A percentile compares a stretch with the other conserved stretches of the same genome.
Evolutionary conservation across 2,888 invertebrate species (phyloP).

Genomic region (Venusia cambrica): DNA sequence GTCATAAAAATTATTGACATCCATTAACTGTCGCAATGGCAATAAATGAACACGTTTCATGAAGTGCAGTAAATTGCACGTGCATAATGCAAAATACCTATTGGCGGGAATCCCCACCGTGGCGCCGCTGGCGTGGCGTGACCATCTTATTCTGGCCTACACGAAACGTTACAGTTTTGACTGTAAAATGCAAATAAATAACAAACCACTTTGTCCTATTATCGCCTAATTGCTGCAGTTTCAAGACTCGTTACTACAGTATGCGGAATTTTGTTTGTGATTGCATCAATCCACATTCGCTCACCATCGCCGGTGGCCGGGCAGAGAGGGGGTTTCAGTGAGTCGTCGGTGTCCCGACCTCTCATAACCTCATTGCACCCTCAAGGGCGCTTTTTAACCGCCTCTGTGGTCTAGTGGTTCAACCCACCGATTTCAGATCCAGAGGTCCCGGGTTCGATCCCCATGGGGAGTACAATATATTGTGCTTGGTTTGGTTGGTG

Average conservation of each 20-base stretch:
- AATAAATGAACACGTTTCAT: constrained; percentile 31
- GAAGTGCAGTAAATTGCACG: constrained; percentile 49
- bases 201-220: constrained; percentile 43
- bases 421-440: too few species aligned
- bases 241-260: constrained; percentile 30
- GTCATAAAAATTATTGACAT: constrained; percentile 25
- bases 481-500: too few species aligned
- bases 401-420: too few species aligned
- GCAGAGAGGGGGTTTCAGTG: too few species aligned
- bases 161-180: constrained; percentile 55
- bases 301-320: too few species aligned
- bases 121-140: constrained; percentile 56
- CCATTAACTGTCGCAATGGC: constrained; percentile 29
- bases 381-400: too few species aligned
- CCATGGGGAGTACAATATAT: too few species aligned
- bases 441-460: too few species aligned
- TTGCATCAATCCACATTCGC: constrained; percentile 12
- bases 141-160: constrained; percentile 50
- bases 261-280: constrained; percentile 22
- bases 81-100: constrained; percentile 44
- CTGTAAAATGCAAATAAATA: constrained; percentile 55
- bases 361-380: too few species aligned
- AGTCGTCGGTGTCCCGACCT: too few species aligned
- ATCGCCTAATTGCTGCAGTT: constrained; percentile 43
- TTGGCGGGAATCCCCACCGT: constrained; percentile 47